These are phyloP conservation scores for Listronotus bonariensis DNA, from an alignment of 1,140 invertebrate species.

Conservation along the genomic window DNA sequence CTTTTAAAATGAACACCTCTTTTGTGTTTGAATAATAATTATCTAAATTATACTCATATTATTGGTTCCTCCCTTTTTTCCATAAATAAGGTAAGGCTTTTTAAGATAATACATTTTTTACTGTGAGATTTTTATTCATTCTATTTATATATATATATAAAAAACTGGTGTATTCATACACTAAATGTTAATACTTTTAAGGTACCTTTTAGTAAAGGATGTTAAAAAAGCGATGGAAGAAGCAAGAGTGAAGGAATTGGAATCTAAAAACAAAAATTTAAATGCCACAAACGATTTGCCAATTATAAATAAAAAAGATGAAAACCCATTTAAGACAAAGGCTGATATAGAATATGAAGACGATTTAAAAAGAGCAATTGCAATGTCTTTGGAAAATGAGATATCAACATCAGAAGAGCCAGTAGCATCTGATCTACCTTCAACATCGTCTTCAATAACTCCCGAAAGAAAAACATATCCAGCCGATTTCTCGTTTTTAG, in stretches of 20 bases:
- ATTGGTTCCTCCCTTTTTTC: too few species aligned
- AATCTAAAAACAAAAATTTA: constrained; percentile 48
- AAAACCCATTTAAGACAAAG: constrained; percentile 28
- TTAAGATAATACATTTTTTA: too few species aligned
- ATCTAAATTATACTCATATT: too few species aligned
- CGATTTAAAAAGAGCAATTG: constrained; percentile 61
- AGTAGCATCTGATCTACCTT: background rate
- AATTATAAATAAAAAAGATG: background rate
- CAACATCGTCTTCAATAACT: background rate
- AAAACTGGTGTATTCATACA: too few species aligned
- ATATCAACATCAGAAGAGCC: constrained; percentile 34
- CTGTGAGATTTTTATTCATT: too few species aligned
- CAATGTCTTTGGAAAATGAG: constrained; percentile 52
- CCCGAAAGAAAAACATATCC: constrained; percentile 10
- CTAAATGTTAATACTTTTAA: constrained; percentile 9
- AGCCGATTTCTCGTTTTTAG: constrained; percentile 42
- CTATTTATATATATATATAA: too few species aligned
- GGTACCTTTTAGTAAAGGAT: constrained; percentile 76
- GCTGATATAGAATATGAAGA: constrained; percentile 58
- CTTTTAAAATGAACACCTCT: too few species aligned
- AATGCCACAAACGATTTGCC: constrained; percentile 2
- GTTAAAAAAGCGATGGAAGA: constrained; percentile 61
- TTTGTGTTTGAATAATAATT: too few species aligned
- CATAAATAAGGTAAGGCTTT: too few species aligned
- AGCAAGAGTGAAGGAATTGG: constrained; percentile 42